Evolutionary conservation across 2,113 vertebrate genomes (phyloP).

Genomic region (Nanorana parkeri): DNA sequence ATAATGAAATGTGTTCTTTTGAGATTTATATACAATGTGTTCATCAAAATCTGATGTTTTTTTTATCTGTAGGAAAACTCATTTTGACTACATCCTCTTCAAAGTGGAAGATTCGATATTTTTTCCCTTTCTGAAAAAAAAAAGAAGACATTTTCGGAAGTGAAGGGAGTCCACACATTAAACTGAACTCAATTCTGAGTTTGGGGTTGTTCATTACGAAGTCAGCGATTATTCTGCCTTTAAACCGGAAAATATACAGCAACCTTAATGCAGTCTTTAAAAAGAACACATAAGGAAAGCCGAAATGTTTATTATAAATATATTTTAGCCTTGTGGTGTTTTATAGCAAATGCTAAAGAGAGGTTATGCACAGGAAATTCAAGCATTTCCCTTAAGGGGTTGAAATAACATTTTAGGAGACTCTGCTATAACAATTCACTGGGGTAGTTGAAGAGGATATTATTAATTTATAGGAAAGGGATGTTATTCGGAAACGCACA

Average conservation of each 20-base stretch:
- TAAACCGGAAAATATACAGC: not conserved
- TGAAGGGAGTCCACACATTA: too few relatives aligned
- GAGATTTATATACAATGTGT: too few relatives aligned
- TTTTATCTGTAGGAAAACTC: too few relatives aligned
- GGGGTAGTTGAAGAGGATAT: constrained; percentile 25
- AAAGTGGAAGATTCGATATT: too few relatives aligned
- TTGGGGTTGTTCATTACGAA: not conserved
- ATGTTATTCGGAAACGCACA: constrained; percentile 22
- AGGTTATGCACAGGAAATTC: constrained; percentile 32
- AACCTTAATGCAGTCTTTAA: not conserved
- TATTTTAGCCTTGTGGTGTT: constrained; percentile 14
- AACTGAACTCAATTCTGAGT: not conserved
- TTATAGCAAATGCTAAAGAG: not conserved
- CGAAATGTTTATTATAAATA: not conserved
- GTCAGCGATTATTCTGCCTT: not conserved
- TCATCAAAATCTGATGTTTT: too few relatives aligned
- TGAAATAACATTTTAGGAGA: constrained; percentile 28
- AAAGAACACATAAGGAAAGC: not conserved
- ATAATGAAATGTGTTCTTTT: too few relatives aligned
- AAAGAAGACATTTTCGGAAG: too few relatives aligned
- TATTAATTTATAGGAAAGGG: constrained; percentile 31
- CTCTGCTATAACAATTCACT: constrained; percentile 1
- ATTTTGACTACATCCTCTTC: too few relatives aligned
- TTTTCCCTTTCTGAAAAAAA: too few relatives aligned
- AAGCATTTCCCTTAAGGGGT: constrained; percentile 11